These are phyloP conservation scores for Eretmochelys imbricata DNA, from an alignment of 2,113 vertebrate genomes.

Conservation along the genomic window DNA sequence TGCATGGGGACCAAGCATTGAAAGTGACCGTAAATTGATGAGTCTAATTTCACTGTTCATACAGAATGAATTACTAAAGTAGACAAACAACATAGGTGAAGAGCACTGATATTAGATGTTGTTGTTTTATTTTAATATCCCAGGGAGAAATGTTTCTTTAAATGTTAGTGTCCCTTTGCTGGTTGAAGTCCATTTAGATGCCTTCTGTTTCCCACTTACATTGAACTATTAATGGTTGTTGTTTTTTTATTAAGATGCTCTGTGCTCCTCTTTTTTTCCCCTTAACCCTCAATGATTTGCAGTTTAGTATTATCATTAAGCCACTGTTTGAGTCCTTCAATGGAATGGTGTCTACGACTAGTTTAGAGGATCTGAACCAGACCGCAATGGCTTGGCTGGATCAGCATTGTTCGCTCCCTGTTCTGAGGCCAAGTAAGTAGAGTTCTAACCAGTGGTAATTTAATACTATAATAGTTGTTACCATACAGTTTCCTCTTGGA, in stretches of 20 bases:
- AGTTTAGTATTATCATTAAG: conserved; percentile 97
- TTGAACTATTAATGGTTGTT: not conserved
- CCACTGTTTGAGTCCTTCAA: conserved; percentile 97
- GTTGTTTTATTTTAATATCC: not conserved
- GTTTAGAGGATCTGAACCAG: conserved; percentile 87
- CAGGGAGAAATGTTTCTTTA: not conserved
- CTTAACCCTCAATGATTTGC: conserved; percentile 75
- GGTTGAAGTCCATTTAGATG: not conserved
- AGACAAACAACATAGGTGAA: not conserved
- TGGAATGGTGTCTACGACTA: conserved; percentile 89
- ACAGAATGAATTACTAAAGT: not conserved
- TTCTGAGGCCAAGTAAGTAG: conserved; percentile 94
- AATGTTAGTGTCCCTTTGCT: not conserved
- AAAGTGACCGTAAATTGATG: not conserved
- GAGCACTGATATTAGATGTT: not conserved
- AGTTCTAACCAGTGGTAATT: not conserved
- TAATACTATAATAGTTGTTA: not conserved
- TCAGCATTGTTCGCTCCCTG: conserved; percentile 89
- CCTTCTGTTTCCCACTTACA: not conserved
- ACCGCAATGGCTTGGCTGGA: conserved; percentile 92
- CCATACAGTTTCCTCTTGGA: not conserved
- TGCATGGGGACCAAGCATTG: not conserved
- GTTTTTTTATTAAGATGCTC: not conserved
- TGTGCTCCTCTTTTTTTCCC: conserved; percentile 17
- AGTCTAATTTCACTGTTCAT: not conserved